A percentile compares a stretch with the other conserved stretches of the same genome.
Evolutionary conservation across 1,140 invertebrate genomes (phyloP).

Genomic region (Dinothrombium tinctorium): DNA sequence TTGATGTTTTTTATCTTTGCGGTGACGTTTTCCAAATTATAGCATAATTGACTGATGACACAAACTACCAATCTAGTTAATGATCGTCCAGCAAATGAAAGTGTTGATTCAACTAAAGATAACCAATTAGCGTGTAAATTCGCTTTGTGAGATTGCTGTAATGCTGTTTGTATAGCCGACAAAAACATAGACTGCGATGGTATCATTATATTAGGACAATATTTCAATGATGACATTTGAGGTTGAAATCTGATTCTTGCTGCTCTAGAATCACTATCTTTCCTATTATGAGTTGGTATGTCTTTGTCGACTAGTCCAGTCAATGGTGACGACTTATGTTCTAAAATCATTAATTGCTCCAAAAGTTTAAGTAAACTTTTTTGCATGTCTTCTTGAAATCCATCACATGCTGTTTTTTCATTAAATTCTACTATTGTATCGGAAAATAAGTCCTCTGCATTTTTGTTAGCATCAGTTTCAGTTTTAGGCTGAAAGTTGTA

Average conservation of each 20-base stretch:
- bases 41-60: conserved; percentile 55
- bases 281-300: background rate
- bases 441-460: conserved; percentile 28
- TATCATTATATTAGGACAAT: conserved; percentile 27
- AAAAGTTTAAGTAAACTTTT: conserved; percentile 10
- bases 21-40: conserved; percentile 40
- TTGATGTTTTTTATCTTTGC: conserved; percentile 5
- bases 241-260: conserved; percentile 8
- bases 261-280: conserved; percentile 5
- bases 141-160: conserved; percentile 31
- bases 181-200: conserved; percentile 66
- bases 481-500: conserved; percentile 28
- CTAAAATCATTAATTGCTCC: conserved; percentile 13
- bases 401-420: conserved; percentile 26
- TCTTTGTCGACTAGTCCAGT: conserved; percentile 3
- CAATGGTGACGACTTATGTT: conserved; percentile 4
- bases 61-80: conserved; percentile 47
- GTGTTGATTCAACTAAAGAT: conserved; percentile 44
- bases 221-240: conserved; percentile 11
- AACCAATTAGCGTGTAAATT: conserved; percentile 56
- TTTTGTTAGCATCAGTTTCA: background rate
- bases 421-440: conserved; percentile 64
- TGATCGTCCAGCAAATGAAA: conserved; percentile 44
- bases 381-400: conserved; percentile 13
- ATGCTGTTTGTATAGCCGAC: conserved; percentile 47